Evolutionary conservation across 2,888 invertebrate genomes (phyloP).

Genomic region (Epinotia ramella): DNA sequence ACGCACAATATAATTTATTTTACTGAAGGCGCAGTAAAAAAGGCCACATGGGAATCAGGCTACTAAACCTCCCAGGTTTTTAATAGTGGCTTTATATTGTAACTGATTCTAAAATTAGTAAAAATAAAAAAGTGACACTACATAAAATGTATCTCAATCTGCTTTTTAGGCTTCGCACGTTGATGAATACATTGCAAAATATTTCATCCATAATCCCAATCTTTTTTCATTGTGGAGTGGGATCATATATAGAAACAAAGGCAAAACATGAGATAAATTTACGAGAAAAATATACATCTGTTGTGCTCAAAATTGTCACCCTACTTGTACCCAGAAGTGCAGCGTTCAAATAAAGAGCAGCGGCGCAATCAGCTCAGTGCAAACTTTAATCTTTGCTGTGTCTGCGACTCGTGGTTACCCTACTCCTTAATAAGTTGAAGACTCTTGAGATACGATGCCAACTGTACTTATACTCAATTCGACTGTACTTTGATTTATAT

Average conservation of each 20-base stretch:
- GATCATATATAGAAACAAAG: background rate
- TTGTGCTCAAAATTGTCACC: slow-evolving; percentile 17
- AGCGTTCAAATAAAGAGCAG: slow-evolving; percentile 44
- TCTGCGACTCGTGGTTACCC: slow-evolving; percentile 41
- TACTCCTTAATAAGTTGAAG: slow-evolving; percentile 38
- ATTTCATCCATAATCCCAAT: too few species aligned
- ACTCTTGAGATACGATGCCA: slow-evolving; percentile 5
- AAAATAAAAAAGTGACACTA: too few species aligned
- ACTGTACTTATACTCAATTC: background rate
- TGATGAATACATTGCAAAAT: too few species aligned
- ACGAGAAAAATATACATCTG: slow-evolving; percentile 2
- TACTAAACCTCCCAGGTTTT: too few species aligned
- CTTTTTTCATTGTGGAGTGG: too few species aligned
- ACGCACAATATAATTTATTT: too few species aligned
- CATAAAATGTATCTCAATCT: too few species aligned
- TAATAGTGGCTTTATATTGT: too few species aligned
- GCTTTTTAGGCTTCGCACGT: too few species aligned
- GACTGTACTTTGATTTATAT: background rate
- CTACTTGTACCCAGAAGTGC: slow-evolving; percentile 43
- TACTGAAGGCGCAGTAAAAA: too few species aligned
- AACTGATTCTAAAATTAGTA: too few species aligned
- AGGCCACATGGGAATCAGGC: too few species aligned
- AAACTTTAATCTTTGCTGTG: slow-evolving; percentile 53
- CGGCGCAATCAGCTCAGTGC: slow-evolving; percentile 46
- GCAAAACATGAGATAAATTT: background rate